Base-by-base conservation (phyloP, 2,888 invertebrate genomes). In the Drosophila lacicola region DNA sequence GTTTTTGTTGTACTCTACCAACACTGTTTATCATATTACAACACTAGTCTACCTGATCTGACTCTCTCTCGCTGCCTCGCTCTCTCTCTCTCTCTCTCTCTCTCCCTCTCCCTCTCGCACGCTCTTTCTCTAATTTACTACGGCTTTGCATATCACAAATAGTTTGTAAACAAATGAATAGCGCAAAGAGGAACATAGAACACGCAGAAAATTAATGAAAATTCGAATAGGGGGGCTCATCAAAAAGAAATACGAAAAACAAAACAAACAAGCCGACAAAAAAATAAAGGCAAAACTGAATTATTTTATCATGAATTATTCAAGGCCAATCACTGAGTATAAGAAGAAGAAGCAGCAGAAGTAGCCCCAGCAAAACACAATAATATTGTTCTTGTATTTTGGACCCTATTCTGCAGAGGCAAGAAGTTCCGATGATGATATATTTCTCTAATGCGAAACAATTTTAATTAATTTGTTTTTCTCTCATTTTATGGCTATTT, bases 391-490 rank as follows among this genome's bases (percentile, higher is more conserved):
- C 19, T 61, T 72, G 19, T 44, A 21, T 46, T 49, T 44, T 44
- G 41, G 37, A 49, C 69, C 61, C 55, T 53, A 53, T 72, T 51
- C 19, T 56, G 41, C 29, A 39, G 50, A 25, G 42, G 66, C 34
- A 17, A 17, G 17, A 47, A 50, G 46, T 50, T 19, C n/a, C 55
- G 34, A 55, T 44, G 34, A 55, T 44, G n/a, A 55, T 54, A 54
- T 21, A 55, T n/a, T 29, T 65, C 42, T 45, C 29, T 64, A 79
- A 85, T 79, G 72, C 50, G 55, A 73, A 82, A 71, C 74, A 72
- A 77, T 72, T 72, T 88, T 74, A 78, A 85, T 85, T 87, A 71
- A 78, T 88, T 85, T 85, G 90, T 85, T 84, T 85, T 88, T 78
- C 25, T 2, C 17, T 25, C 33, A 4, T 37, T 25, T 33, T 19